Conservation (phyloP, 2,113 vertebrate species). For the Ibidorhyncha struthersii region DNA sequence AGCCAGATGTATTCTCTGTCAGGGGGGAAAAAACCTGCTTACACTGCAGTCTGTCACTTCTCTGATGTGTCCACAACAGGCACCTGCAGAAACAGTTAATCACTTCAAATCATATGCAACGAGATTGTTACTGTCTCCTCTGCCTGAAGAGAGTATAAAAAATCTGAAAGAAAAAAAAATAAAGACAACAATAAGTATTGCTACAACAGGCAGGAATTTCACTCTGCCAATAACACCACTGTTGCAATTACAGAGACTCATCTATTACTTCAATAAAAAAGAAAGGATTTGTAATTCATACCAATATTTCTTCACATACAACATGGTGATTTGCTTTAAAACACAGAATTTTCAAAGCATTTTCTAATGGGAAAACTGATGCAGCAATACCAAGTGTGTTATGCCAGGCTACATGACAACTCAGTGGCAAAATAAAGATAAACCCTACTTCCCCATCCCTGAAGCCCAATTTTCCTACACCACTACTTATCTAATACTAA, state of each 20-base stretch:
- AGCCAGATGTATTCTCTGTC: neutral
- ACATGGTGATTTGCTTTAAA: neutral
- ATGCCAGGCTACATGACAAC: neutral
- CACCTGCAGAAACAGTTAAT: neutral
- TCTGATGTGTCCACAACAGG: neutral
- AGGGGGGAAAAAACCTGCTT: neutral
- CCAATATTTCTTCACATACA: neutral
- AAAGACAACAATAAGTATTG: neutral
- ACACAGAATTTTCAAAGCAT: neutral
- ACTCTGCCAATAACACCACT: neutral
- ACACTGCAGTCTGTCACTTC: neutral
- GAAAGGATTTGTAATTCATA: neutral
- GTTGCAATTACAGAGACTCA: neutral
- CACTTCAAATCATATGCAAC: neutral
- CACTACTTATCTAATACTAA: neutral
- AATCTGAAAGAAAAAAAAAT: neutral
- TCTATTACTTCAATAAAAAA: neutral
- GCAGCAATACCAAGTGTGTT: neutral
- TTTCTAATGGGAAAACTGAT: neutral
- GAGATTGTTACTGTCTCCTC: neutral
- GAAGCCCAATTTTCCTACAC: neutral
- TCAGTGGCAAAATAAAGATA: neutral
- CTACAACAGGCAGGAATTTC: neutral
- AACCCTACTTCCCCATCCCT: neutral
- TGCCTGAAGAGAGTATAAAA: neutral